Conservation (phyloP, 2,797 vertebrate species). For the Takifugu rubripes region DNA sequence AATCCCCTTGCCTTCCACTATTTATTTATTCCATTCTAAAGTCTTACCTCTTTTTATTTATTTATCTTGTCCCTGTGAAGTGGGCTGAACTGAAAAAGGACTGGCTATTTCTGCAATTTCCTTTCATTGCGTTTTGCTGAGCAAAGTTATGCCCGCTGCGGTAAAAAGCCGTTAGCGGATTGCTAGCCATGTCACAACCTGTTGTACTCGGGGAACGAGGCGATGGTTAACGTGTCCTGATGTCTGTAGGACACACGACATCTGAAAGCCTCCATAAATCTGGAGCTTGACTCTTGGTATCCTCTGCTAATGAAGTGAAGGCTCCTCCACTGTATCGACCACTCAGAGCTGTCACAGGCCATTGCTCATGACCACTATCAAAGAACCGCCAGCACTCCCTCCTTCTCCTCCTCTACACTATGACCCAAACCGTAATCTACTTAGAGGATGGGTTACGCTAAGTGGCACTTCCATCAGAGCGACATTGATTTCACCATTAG, state of each 20-base stretch:
- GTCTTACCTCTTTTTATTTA: conserved; percentile 65
- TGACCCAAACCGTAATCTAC: conserved; percentile 69
- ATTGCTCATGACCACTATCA: conserved; percentile 61
- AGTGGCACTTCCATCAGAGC: conserved; percentile 65
- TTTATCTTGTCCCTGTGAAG: conserved; percentile 44
- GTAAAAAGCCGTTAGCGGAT: conserved; percentile 26
- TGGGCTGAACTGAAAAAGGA: conserved; percentile 56
- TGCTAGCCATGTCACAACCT: conserved; percentile 17
- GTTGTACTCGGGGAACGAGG: conserved; percentile 40
- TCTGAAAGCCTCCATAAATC: conserved; percentile 12
- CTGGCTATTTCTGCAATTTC: conserved; percentile 24
- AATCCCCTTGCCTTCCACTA: conserved; percentile 51
- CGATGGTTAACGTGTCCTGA: conserved; percentile 42
- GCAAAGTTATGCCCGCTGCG: conserved; percentile 8
- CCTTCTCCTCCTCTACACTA: conserved; percentile 25
- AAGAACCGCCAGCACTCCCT: conserved; percentile 22
- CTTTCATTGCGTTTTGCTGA: conserved; percentile 45
- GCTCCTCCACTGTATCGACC: conserved; percentile 55
- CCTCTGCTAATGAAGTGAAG: conserved; percentile 62
- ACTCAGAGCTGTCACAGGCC: conserved; percentile 52
- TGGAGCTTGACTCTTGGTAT: conserved; percentile 12
- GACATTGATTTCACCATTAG: conserved; percentile 73
- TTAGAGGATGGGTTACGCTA: conserved; percentile 71
- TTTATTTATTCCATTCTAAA: conserved; percentile 72
- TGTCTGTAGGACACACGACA: conserved; percentile 24